A percentile compares a stretch with the other conserved stretches of the same genome.
These are phyloP conservation scores for Mionectes olivaceus DNA, from an alignment of 2,797 vertebrate species.

Conservation along the genomic window DNA sequence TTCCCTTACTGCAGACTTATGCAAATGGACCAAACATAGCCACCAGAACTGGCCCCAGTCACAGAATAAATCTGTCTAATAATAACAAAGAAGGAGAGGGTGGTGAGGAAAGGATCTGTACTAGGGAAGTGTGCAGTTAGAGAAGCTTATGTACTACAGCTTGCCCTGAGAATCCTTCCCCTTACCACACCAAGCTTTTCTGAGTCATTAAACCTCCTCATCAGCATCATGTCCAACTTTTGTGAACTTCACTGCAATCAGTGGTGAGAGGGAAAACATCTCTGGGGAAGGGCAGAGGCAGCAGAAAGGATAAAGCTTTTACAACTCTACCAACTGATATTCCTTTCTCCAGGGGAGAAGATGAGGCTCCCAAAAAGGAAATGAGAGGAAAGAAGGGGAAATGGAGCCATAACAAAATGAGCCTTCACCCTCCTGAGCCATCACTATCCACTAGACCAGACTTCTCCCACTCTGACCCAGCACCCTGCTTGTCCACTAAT, in stretches of 20 bases:
- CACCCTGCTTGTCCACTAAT: neutral
- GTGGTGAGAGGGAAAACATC: neutral
- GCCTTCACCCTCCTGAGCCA: neutral
- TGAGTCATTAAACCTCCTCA: constrained; percentile 48
- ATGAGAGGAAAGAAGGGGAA: neutral
- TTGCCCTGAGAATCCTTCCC: neutral
- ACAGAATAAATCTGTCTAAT: constrained; percentile 52
- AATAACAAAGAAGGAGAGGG: neutral
- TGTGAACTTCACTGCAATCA: constrained; percentile 17
- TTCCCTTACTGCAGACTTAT: constrained; percentile 21
- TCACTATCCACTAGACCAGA: neutral
- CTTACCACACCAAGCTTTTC: neutral
- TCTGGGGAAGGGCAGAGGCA: constrained; percentile 24
- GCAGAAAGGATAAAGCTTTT: constrained; percentile 6
- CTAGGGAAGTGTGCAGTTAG: neutral
- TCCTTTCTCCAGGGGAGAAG: neutral
- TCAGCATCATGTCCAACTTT: constrained; percentile 26
- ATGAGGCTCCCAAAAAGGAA: neutral
- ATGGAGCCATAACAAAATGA: neutral
- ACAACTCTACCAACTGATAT: neutral
- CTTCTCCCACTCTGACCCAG: neutral
- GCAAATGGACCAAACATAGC: constrained; percentile 32
- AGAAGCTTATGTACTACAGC: neutral
- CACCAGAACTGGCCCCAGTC: constrained; percentile 45
- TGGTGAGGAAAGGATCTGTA: neutral